These are phyloP conservation scores for Denticeps clupeoides DNA, from an alignment of 2,797 vertebrate genomes.

Conservation along the genomic window DNA sequence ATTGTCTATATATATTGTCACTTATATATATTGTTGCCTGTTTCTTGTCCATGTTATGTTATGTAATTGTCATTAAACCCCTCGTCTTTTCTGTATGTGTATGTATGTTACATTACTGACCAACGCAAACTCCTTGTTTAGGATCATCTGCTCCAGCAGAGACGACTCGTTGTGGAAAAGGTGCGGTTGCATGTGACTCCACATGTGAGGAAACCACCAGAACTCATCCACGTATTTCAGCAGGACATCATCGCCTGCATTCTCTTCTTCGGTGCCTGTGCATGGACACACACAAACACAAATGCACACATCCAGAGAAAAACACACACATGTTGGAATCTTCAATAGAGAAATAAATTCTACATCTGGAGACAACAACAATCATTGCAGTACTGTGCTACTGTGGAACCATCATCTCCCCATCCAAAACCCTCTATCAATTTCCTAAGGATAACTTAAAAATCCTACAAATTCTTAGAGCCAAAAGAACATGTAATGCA, in stretches of 20 bases:
- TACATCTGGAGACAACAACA: no score
- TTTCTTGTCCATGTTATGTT: no score
- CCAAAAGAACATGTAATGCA: no score
- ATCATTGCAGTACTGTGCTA: no score
- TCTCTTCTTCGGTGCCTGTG: constrained; percentile 78
- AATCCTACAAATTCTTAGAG: no score
- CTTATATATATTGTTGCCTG: no score
- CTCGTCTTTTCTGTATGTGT: constrained; percentile 21
- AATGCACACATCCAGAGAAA: constrained; percentile 1
- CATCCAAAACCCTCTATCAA: no score
- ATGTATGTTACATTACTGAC: constrained; percentile 53
- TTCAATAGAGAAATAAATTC: no score
- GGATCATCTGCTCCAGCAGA: constrained; percentile 90
- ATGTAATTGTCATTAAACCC: no score
- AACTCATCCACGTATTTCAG: constrained; percentile 82
- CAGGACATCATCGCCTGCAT: constrained; percentile 84
- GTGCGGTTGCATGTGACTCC: constrained; percentile 97
- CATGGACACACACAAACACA: constrained; percentile 18
- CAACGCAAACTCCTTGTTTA: constrained; percentile 93
- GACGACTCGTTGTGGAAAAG: constrained; percentile 94
- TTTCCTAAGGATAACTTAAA: no score
- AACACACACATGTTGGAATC: constrained; percentile 2
- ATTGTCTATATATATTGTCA: no score
- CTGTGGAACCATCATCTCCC: no score
- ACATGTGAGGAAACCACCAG: constrained; percentile 99